Evolutionary conservation across 1,140 invertebrate genomes (phyloP).

Genomic region (Tetragonula clypearis): DNA sequence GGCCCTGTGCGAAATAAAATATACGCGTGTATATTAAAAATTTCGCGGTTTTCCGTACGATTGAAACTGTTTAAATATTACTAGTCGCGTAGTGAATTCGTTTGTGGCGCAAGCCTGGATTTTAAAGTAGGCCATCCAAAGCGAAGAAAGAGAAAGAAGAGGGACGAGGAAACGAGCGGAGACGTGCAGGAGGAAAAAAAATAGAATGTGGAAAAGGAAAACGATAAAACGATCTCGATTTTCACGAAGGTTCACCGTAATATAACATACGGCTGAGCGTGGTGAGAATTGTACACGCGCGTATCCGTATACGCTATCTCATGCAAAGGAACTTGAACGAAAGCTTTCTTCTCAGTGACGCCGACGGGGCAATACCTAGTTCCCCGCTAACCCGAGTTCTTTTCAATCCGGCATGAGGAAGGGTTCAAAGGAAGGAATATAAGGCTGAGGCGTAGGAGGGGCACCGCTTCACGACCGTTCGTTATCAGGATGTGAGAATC

Average conservation of each 20-base stretch:
- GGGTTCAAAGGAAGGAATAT: slow-evolving; percentile 51
- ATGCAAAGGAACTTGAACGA: slow-evolving; percentile 2
- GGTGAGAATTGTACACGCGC: neutral
- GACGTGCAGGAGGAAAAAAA: neutral
- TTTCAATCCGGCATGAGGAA: slow-evolving; percentile 22
- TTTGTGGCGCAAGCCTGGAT: neutral
- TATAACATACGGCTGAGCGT: neutral
- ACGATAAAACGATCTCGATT: slow-evolving; percentile 23
- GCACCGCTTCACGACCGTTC: slow-evolving; percentile 58
- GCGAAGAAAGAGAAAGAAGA: too few relatives aligned
- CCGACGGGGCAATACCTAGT: slow-evolving; percentile 25
- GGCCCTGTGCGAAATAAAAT: slow-evolving; percentile 29
- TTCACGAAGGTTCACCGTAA: neutral
- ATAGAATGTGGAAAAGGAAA: too few relatives aligned
- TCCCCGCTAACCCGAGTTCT: slow-evolving; percentile 46
- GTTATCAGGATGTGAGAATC: slow-evolving; percentile 71
- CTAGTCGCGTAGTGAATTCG: neutral
- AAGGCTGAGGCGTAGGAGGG: slow-evolving; percentile 15
- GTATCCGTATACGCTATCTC: slow-evolving; percentile 1
- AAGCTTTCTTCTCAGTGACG: slow-evolving; percentile 22
- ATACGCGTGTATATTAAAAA: neutral
- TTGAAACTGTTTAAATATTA: slow-evolving; percentile 27
- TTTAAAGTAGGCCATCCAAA: neutral
- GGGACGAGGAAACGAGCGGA: neutral
- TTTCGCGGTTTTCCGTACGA: slow-evolving; percentile 20